phyloP scores from a whole-genome alignment of 2,113 vertebrate genomes.

The Dromaius novaehollandiae region DNA sequence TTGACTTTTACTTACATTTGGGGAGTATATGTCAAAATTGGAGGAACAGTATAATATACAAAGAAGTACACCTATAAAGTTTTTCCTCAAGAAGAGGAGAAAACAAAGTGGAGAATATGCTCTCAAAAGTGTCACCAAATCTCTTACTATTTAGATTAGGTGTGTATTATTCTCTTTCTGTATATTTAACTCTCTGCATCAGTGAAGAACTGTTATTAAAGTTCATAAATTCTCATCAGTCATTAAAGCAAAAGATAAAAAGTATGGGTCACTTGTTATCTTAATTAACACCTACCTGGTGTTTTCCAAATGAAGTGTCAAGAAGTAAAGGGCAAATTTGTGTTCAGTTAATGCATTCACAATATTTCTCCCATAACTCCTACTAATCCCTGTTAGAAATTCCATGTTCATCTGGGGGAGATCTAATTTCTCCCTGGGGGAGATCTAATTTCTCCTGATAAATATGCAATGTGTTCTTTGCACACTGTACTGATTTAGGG shows the following conservation, averaged over 20 bases:
- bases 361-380: not conserved
- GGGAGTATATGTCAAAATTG: not conserved
- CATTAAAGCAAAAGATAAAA: conserved; percentile 55
- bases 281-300: conserved; percentile 59
- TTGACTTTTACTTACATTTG: not conserved
- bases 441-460: conserved; percentile 40
- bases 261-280: conserved; percentile 63
- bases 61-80: not conserved
- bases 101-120: no score
- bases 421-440: conserved; percentile 6
- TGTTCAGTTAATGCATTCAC: conserved; percentile 39
- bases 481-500: not conserved
- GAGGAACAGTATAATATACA: not conserved
- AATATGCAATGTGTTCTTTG: conserved; percentile 6
- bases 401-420: conserved; percentile 2
- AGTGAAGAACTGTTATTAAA: conserved; percentile 7
- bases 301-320: conserved; percentile 63
- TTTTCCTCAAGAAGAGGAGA: not conserved
- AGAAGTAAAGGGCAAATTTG: conserved; percentile 60
- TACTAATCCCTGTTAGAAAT: conserved; percentile 33
- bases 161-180: not conserved
- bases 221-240: conserved; percentile 53
- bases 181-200: not conserved
- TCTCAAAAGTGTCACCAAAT: not conserved
- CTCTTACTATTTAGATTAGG: not conserved